These are phyloP conservation scores for human (Homo sapiens) DNA, from an alignment of 2,113 vertebrate genomes.

Conservation along the genomic window DNA sequence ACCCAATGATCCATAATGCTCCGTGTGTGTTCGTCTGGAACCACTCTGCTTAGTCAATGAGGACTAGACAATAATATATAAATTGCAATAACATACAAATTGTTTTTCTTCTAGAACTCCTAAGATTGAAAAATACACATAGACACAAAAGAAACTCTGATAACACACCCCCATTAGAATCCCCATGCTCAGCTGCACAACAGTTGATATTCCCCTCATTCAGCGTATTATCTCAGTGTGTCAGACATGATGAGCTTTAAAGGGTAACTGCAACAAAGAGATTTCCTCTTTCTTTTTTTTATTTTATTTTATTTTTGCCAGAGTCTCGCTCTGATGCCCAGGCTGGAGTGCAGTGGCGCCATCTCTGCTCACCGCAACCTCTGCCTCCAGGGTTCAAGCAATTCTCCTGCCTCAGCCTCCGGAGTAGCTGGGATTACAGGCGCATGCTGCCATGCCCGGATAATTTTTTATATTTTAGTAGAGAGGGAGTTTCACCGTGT, in stretches of 20 bases:
- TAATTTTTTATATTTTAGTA: too few relatives aligned
- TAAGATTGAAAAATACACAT: neutral
- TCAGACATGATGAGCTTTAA: neutral
- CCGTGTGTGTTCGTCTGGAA: neutral
- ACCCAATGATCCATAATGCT: neutral
- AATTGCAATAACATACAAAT: neutral
- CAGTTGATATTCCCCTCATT: neutral
- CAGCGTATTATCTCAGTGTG: neutral
- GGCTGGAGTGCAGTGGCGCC: too few relatives aligned
- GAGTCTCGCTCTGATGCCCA: too few relatives aligned
- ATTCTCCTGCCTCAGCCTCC: too few relatives aligned
- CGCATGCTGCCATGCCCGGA: accelerated
- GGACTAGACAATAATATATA: neutral
- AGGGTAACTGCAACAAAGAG: neutral
- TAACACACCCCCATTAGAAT: neutral
- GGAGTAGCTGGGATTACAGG: too few relatives aligned
- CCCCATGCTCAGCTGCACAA: neutral
- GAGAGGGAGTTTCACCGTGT: too few relatives aligned
- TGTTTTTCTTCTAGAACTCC: neutral
- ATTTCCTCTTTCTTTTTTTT: too few relatives aligned
- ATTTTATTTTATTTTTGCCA: too few relatives aligned
- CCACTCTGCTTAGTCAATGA: neutral
- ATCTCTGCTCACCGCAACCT: too few relatives aligned
- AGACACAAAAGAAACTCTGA: neutral
- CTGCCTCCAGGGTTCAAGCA: too few relatives aligned